Conservation (phyloP, 2,888 invertebrate genomes). For the Caenorhabditis macrosperma region DNA sequence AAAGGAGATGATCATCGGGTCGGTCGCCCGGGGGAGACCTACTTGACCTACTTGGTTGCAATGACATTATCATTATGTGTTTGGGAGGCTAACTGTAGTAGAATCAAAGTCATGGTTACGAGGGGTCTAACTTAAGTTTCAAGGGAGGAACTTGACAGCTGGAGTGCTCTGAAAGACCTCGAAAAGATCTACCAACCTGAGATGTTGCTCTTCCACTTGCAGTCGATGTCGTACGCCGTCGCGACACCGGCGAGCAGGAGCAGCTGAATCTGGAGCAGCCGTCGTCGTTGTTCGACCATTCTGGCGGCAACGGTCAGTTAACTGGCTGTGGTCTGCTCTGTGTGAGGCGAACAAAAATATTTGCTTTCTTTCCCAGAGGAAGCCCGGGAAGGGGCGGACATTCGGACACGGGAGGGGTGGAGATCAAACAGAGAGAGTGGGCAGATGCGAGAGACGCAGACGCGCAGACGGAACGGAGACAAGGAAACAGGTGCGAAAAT, state of each 20-base stretch:
- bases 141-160: too few relatives aligned
- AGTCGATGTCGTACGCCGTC: conserved; percentile 65
- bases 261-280: not conserved
- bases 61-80: not conserved
- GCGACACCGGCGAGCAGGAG: not conserved
- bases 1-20: not conserved
- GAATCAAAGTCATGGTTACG: too few relatives aligned
- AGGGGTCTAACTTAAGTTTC: too few relatives aligned
- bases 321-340: not conserved
- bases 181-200: conserved; percentile 54
- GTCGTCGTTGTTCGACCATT: conserved; percentile 5
- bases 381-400: not conserved
- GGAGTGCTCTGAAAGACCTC: not conserved
- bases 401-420: conserved; percentile 1
- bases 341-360: conserved; percentile 31
- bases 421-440: conserved; percentile 11
- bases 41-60: conserved; percentile 1
- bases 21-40: not conserved
- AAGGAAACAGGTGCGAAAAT: conserved; percentile 46
- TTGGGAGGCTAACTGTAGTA: not conserved
- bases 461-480: conserved; percentile 22
- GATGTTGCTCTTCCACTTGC: conserved; percentile 72
- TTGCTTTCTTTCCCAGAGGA: conserved; percentile 17
- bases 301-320: not conserved
- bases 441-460: conserved; percentile 9